phyloP scores from a whole-genome alignment of 2,888 invertebrate genomes.

The Tribolium freemani region DNA sequence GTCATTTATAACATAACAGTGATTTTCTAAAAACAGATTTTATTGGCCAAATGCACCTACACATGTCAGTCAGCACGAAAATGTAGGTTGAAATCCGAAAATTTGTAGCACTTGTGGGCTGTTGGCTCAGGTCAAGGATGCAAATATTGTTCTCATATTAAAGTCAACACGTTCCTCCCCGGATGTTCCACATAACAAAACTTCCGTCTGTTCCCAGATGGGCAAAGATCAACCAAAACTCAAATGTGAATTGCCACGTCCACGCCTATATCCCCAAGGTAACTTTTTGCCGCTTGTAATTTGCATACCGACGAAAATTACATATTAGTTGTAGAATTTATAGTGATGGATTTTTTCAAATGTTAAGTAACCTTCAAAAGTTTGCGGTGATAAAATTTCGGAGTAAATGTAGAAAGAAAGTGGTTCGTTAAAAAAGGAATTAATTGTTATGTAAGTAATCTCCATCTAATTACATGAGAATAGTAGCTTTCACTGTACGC shows the following conservation, averaged over 20 bases:
- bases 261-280: conserved; percentile 19
- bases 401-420: conserved; percentile 11
- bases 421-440: conserved; percentile 11
- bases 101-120: background rate
- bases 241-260: conserved; percentile 17
- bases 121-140: too few species aligned
- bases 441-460: conserved; percentile 28
- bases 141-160: background rate
- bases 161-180: conserved; percentile 6
- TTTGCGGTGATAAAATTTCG: background rate
- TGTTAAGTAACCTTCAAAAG: background rate
- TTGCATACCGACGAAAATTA: conserved; percentile 24
- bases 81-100: background rate
- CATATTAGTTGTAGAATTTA: conserved; percentile 23
- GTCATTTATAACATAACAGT: background rate
- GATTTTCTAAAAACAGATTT: background rate
- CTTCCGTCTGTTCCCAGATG: background rate
- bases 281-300: conserved; percentile 6
- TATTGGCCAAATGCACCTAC: background rate
- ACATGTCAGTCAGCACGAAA: background rate
- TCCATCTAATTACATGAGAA: conserved; percentile 25
- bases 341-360: conserved; percentile 9
- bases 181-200: background rate
- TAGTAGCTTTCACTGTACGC: conserved; percentile 20
- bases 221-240: background rate